phyloP scores from a whole-genome alignment of 2,888 invertebrate species.

The Platycnemis pennipes region DNA sequence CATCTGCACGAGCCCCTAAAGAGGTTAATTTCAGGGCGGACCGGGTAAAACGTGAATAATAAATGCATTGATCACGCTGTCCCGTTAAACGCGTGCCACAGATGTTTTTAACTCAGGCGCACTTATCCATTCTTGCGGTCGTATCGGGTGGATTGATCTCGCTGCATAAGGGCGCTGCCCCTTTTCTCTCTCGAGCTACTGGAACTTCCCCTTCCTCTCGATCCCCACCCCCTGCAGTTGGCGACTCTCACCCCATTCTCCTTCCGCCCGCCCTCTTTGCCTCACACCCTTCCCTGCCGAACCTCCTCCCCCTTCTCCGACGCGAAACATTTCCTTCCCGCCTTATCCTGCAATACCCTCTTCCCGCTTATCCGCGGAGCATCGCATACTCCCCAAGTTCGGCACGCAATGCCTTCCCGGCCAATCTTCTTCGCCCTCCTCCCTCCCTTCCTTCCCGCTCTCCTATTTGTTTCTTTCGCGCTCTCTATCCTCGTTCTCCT shows the following conservation, averaged over 20 bases:
- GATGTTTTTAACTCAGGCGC: not conserved
- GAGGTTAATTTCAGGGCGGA: not conserved
- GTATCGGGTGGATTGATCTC: constrained; percentile 5
- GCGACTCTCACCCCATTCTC: not conserved
- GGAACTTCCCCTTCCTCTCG: not conserved
- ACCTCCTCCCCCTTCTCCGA: not conserved
- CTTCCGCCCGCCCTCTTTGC: not conserved
- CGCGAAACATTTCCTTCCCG: constrained; percentile 43
- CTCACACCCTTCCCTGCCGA: not conserved
- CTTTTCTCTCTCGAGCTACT: not conserved
- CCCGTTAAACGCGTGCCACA: constrained; percentile 11
- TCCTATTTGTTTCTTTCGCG: not conserved
- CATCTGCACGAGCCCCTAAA: not conserved
- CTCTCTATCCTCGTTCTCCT: not conserved
- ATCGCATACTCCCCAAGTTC: constrained; percentile 28
- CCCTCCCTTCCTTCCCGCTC: not conserved
- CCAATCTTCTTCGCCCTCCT: constrained; percentile 22
- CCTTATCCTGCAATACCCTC: constrained; percentile 30
- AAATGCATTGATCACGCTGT: not conserved
- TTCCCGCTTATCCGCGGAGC: constrained; percentile 36
- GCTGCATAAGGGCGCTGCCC: not conserved
- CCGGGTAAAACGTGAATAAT: constrained; percentile 10
- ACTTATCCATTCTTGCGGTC: not conserved
- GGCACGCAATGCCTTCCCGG: constrained; percentile 48
- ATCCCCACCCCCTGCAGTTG: not conserved